phyloP scores from a whole-genome alignment of 1,140 invertebrate species.

The Drosophila repletoides region DNA sequence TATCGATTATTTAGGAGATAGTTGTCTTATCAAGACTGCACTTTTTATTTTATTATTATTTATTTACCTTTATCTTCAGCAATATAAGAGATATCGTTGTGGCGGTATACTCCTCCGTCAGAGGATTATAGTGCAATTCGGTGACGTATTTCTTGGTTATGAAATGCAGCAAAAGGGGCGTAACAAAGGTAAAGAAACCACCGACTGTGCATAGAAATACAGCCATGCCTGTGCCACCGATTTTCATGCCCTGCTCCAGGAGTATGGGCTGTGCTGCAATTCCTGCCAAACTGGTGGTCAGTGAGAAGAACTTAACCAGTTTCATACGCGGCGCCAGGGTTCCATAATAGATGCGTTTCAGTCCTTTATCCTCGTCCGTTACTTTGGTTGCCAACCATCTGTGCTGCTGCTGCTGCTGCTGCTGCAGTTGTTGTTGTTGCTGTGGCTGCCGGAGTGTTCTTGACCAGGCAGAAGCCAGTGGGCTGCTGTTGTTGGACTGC shows the following conservation, averaged over 20 bases:
- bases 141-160: constrained; percentile 94
- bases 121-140: constrained; percentile 87
- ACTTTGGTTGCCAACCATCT: constrained; percentile 26
- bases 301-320: constrained; percentile 90
- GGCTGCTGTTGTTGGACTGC: constrained; percentile 12
- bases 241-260: constrained; percentile 84
- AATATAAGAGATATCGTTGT: constrained; percentile 88
- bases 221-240: constrained; percentile 84
- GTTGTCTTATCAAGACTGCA: no score
- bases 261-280: constrained; percentile 89
- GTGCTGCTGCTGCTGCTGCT: constrained; percentile 11
- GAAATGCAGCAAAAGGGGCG: constrained; percentile 91
- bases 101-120: constrained; percentile 87
- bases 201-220: constrained; percentile 86
- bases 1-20: no score
- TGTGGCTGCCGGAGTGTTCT: not conserved
- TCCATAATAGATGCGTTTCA: constrained; percentile 86
- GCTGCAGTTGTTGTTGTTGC: constrained; percentile 12
- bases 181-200: constrained; percentile 91
- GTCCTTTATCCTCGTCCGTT: not conserved
- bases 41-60: no score
- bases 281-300: constrained; percentile 88
- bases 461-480: constrained; percentile 14
- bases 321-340: constrained; percentile 86
- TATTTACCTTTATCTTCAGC: constrained; percentile 84